These are phyloP conservation scores for Ceyx erithaca DNA, from an alignment of 2,797 vertebrate genomes.

Conservation along the genomic window DNA sequence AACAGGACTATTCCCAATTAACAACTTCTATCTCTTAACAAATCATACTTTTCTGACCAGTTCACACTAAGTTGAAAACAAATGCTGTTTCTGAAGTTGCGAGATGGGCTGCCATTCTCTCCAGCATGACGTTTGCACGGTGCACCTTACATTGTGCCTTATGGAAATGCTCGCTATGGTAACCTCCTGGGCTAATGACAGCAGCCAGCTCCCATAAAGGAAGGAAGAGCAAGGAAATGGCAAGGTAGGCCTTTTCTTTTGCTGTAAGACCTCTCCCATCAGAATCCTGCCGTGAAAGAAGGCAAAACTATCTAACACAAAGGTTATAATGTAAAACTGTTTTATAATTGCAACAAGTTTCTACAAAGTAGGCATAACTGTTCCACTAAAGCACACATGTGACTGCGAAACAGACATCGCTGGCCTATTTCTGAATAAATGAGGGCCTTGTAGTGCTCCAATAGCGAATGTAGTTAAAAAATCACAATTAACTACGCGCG, in stretches of 20 bases:
- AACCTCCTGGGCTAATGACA: slow-evolving; percentile 35
- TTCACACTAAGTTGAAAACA: background rate
- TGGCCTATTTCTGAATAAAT: slow-evolving; percentile 19
- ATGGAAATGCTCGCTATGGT: background rate
- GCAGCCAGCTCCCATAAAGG: slow-evolving; percentile 10
- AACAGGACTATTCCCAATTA: background rate
- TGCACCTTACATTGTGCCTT: background rate
- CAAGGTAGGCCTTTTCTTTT: slow-evolving; percentile 31
- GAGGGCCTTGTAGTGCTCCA: background rate
- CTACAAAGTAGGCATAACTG: slow-evolving; percentile 38
- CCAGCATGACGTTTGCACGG: background rate
- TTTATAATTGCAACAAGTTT: slow-evolving; percentile 42
- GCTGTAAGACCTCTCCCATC: background rate
- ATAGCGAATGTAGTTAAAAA: background rate
- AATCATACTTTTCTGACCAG: background rate
- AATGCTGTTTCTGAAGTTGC: background rate
- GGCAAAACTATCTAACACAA: background rate
- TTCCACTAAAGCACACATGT: background rate
- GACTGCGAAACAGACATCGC: background rate
- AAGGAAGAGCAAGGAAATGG: background rate
- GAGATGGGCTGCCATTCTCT: background rate
- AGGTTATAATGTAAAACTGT: background rate
- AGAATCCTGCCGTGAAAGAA: background rate
- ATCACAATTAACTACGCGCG: background rate
- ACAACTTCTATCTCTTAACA: background rate